A percentile compares a stretch with the other conserved stretches of the same genome.
These are phyloP conservation scores for Phymanthus crucifer DNA, from an alignment of 92 coral and sea anemone species.

Conservation along the genomic window DNA sequence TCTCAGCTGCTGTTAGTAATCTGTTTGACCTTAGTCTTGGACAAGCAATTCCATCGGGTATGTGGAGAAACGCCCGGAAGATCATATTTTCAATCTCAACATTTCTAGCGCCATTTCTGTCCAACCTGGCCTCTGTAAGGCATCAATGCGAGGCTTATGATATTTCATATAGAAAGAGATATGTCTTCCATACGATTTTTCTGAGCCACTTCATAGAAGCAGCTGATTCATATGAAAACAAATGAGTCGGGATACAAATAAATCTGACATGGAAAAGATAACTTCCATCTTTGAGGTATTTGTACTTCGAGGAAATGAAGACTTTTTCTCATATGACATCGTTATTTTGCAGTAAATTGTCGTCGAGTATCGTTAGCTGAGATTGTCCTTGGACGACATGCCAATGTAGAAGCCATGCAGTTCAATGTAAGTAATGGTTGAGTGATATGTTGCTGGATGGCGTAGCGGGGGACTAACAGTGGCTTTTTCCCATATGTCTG, in stretches of 20 bases:
- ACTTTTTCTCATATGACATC: neutral
- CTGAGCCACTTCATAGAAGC: too few species aligned
- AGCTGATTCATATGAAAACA: too few species aligned
- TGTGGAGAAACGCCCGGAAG: neutral
- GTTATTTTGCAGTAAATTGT: constrained; percentile 50
- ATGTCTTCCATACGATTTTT: too few species aligned
- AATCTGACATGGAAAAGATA: too few species aligned
- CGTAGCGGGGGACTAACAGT: neutral
- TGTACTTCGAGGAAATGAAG: neutral
- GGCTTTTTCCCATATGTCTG: too few species aligned
- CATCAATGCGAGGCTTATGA: neutral
- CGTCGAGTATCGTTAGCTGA: constrained; percentile 85
- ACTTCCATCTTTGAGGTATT: too few species aligned
- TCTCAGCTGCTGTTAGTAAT: constrained; percentile 62
- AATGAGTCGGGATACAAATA: too few species aligned
- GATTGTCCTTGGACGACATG: constrained; percentile 80
- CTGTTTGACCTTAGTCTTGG: constrained; percentile 80
- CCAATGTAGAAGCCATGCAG: constrained; percentile 75
- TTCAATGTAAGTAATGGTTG: constrained; percentile 54
- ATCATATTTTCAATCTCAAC: neutral
- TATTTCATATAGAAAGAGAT: neutral
- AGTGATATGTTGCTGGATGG: neutral
- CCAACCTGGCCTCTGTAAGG: neutral
- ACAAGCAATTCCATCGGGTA: constrained; percentile 82
- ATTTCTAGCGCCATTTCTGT: neutral